A percentile compares a stretch with the other conserved stretches of the same genome.
phyloP scores from a whole-genome alignment of 2,113 vertebrate genomes.

The Gambusia holbrooki region DNA sequence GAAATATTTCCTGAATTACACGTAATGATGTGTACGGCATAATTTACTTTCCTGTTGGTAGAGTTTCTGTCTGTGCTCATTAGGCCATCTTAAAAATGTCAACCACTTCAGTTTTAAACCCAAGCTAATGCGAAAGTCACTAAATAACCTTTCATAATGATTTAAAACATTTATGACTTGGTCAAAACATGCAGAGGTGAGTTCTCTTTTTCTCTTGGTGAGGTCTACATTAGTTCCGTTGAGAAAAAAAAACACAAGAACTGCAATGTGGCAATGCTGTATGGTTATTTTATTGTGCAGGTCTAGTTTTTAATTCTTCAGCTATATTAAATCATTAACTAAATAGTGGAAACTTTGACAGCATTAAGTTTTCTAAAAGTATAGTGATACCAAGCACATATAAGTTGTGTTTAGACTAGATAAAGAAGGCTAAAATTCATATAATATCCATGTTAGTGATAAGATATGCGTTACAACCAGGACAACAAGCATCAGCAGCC shows the following conservation, averaged over 20 bases:
- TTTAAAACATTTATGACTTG: constrained; percentile 33
- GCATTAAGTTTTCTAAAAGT: background rate
- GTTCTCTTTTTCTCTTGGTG: background rate
- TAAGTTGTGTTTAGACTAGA: background rate
- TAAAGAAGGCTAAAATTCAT: background rate
- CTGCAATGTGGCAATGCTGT: background rate
- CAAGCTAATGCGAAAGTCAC: constrained; percentile 23
- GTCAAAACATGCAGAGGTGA: constrained; percentile 21
- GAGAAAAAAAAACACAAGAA: background rate
- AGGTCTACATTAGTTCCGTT: background rate
- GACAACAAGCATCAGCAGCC: too few relatives aligned
- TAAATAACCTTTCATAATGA: constrained; percentile 58
- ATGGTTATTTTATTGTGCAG: background rate
- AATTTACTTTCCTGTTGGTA: constrained; percentile 30
- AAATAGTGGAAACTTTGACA: background rate
- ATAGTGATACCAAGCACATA: background rate
- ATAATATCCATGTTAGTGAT: background rate
- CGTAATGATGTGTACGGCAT: constrained; percentile 54
- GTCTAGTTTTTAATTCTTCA: background rate
- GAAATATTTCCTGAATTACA: constrained; percentile 54
- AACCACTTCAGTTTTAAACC: constrained; percentile 39
- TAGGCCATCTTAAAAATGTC: constrained; percentile 46
- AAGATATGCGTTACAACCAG: too few relatives aligned
- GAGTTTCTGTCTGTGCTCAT: constrained; percentile 30
- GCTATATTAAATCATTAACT: background rate